These are phyloP conservation scores for Netelia melanura DNA, from an alignment of 2,888 invertebrate genomes.

Conservation along the genomic window DNA sequence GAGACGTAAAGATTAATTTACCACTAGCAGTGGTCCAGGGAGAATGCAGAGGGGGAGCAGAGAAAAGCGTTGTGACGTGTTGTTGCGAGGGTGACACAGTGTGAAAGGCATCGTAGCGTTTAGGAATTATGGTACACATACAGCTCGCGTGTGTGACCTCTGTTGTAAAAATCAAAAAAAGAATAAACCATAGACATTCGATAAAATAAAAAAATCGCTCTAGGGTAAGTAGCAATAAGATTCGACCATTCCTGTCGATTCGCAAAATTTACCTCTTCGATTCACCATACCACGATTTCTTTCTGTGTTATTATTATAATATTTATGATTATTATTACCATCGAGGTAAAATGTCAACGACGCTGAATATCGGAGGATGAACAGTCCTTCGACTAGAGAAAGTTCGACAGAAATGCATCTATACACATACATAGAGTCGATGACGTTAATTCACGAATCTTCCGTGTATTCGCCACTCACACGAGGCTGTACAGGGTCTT, in stretches of 20 bases:
- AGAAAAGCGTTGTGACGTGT: neutral
- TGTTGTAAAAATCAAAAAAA: neutral
- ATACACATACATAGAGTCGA: neutral
- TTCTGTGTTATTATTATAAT: neutral
- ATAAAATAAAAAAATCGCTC: neutral
- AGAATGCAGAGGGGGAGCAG: neutral
- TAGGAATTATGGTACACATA: constrained; percentile 6
- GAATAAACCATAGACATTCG: neutral
- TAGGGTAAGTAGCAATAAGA: constrained; percentile 6
- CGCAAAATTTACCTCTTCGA: neutral
- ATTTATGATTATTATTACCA: neutral
- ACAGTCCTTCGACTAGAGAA: neutral
- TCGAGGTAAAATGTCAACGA: neutral
- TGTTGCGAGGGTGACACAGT: constrained; percentile 38
- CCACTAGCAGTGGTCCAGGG: constrained; percentile 24
- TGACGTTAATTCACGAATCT: constrained; percentile 9
- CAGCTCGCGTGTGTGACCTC: neutral
- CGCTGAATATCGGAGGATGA: neutral
- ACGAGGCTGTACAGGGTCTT: neutral
- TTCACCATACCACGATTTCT: neutral
- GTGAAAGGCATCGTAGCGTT: neutral
- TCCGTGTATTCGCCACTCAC: neutral
- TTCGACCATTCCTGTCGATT: constrained; percentile 3
- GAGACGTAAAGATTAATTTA: constrained; percentile 50
- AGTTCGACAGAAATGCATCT: constrained; percentile 17